Evolutionary conservation across 2,888 invertebrate genomes (phyloP).

Genomic region (Gonocerus acuteangulatus): DNA sequence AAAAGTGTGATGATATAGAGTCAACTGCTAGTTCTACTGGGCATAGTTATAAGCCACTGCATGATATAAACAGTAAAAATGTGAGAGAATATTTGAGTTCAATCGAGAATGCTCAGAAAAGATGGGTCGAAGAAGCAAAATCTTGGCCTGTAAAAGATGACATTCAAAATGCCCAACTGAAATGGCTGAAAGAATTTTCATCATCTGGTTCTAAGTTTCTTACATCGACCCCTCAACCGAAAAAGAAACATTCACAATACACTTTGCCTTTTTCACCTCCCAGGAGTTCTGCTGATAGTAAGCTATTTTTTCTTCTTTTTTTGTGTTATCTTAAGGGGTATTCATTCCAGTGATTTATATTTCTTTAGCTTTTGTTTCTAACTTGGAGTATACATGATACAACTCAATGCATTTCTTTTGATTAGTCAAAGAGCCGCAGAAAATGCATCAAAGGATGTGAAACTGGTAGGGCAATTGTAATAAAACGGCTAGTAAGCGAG

Average conservation of each 20-base stretch:
- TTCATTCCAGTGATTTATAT: neutral
- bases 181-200: neutral
- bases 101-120: conserved; percentile 5
- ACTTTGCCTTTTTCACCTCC: conserved; percentile 8
- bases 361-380: too few species aligned
- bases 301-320: neutral
- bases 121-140: conserved; percentile 6
- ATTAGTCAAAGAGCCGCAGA: too few species aligned
- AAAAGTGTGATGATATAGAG: too few species aligned
- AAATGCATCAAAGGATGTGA: too few species aligned
- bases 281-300: conserved; percentile 1
- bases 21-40: too few species aligned
- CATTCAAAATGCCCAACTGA: conserved; percentile 1
- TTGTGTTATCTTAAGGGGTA: neutral
- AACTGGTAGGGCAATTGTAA: too few species aligned
- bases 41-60: neutral
- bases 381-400: too few species aligned
- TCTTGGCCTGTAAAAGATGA: conserved; percentile 2
- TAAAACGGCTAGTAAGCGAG: too few species aligned
- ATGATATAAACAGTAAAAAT: neutral
- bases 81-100: neutral
- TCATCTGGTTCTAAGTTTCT: neutral
- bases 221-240: neutral
- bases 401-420: too few species aligned
- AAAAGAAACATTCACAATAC: neutral